Conservation (phyloP, 2,113 vertebrate genomes). For the Protobothrops flavoviridis region DNA sequence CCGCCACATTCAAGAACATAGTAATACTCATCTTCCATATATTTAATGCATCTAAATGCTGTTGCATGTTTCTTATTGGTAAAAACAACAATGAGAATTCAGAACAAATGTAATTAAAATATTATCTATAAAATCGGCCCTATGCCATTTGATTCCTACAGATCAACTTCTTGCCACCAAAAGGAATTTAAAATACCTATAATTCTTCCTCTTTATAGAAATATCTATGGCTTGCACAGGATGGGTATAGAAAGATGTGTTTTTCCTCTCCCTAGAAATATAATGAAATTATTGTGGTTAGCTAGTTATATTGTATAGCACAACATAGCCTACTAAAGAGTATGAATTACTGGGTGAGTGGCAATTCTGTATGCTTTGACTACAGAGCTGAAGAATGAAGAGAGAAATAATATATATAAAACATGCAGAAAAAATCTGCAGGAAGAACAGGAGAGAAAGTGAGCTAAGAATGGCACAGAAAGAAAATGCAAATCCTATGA, state of each 20-base stretch:
- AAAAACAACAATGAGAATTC: background rate
- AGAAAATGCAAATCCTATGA: background rate
- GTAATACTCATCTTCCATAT: background rate
- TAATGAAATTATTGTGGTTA: background rate
- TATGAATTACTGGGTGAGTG: background rate
- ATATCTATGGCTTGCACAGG: background rate
- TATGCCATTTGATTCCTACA: background rate
- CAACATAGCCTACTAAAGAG: no score
- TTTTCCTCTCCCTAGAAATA: background rate
- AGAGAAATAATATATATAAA: background rate
- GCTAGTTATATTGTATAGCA: no score
- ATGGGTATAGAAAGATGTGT: background rate
- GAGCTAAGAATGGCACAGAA: background rate
- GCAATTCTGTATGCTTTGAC: background rate
- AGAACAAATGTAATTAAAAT: background rate
- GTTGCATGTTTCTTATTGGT: background rate
- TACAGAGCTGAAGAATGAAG: background rate
- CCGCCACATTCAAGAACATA: background rate
- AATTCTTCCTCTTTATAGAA: background rate
- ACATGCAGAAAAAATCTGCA: background rate
- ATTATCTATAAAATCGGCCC: background rate
- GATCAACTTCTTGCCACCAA: background rate
- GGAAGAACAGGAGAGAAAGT: background rate
- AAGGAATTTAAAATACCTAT: background rate
- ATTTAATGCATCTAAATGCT: background rate